Evolutionary conservation across 2,113 vertebrate genomes (phyloP).

Genomic region (Vulpes lagopus): DNA sequence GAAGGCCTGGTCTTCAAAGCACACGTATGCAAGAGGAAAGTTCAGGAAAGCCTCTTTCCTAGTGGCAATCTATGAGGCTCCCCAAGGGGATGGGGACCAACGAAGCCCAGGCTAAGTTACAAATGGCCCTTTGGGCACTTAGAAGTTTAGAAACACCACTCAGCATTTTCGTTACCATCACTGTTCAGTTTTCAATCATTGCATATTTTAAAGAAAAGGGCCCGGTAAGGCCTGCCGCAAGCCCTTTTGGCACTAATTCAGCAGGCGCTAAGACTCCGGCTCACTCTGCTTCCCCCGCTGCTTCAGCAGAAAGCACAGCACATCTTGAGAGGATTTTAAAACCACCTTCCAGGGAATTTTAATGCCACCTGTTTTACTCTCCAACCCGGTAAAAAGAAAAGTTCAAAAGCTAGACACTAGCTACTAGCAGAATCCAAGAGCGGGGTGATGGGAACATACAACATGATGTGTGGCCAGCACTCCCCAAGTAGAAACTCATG

Average conservation of each 20-base stretch:
- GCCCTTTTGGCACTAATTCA: neutral
- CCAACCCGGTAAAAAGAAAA: neutral
- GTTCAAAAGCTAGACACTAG: neutral
- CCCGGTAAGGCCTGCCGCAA: neutral
- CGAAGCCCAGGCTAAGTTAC: neutral
- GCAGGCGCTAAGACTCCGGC: neutral
- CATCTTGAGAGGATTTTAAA: neutral
- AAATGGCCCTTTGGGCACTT: neutral
- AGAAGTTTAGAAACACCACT: neutral
- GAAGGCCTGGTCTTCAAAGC: neutral
- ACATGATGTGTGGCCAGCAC: neutral
- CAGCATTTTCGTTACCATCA: neutral
- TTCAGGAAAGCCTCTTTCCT: neutral
- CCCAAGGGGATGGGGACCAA: rapidly evolving
- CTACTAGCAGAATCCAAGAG: neutral
- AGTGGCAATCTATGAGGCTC: neutral
- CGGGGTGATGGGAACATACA: neutral
- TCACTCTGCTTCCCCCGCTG: neutral
- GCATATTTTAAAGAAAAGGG: neutral
- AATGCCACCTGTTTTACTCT: neutral
- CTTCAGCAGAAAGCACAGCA: neutral
- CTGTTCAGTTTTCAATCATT: neutral
- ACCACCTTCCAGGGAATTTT: neutral
- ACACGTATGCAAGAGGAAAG: neutral
- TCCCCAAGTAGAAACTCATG: neutral